phyloP scores from a whole-genome alignment of 2,888 invertebrate species.

The Junonia oenone region DNA sequence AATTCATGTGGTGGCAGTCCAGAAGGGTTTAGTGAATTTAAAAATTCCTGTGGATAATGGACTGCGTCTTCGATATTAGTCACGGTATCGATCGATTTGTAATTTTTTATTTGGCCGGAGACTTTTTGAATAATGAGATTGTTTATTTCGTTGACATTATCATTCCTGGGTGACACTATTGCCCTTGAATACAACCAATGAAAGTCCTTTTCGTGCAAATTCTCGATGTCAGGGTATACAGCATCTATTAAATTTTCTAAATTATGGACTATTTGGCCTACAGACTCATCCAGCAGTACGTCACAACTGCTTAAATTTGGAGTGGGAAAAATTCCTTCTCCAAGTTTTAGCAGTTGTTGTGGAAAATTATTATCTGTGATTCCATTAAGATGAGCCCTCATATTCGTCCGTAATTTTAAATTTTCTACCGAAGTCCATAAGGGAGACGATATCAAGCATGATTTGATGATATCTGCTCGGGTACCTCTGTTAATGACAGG shows the following conservation, averaged over 20 bases:
- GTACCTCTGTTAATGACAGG: constrained; percentile 23
- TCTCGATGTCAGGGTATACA: constrained; percentile 23
- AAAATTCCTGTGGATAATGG: constrained; percentile 35
- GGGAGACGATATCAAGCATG: constrained; percentile 29
- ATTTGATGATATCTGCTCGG: constrained; percentile 14
- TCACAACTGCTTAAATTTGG: background rate
- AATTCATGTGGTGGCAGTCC: constrained; percentile 32
- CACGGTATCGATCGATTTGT: constrained; percentile 34
- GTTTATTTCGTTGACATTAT: constrained; percentile 34
- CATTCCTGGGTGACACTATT: constrained; percentile 30
- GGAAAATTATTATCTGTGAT: constrained; percentile 29
- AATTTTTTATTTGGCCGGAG: constrained; percentile 21
- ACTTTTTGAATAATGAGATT: constrained; percentile 28
- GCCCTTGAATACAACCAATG: constrained; percentile 31
- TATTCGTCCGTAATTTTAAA: constrained; percentile 19
- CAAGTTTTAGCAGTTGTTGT: constrained; percentile 32
- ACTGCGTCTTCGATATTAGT: constrained; percentile 34
- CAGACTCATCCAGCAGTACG: background rate
- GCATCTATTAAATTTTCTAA: constrained; percentile 29
- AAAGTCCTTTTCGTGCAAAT: constrained; percentile 31
- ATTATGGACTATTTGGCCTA: constrained; percentile 15
- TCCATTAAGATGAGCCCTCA: constrained; percentile 33
- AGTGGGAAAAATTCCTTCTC: constrained; percentile 26
- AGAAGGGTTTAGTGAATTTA: constrained; percentile 35
- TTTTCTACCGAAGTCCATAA: constrained; percentile 22